phyloP scores from a whole-genome alignment of 30 jellyfish, hydroid and myxozoan species.

The Hydractinia symbiolongicarpus region DNA sequence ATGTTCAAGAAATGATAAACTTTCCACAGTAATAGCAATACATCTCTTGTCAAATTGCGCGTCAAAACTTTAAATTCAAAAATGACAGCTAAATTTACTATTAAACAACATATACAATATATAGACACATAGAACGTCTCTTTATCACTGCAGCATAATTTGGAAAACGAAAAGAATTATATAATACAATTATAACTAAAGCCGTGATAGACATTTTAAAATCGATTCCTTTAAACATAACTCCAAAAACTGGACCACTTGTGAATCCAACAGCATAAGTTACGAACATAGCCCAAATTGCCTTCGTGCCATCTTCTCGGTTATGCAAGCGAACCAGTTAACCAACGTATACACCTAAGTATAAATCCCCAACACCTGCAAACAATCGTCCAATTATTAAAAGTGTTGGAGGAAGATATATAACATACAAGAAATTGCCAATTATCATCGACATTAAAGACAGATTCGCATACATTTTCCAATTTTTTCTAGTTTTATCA shows the following conservation, averaged over 20 bases:
- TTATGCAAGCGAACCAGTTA: background rate
- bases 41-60: no score
- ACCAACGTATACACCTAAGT: background rate
- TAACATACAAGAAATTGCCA: slow-evolving; percentile 19
- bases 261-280: slow-evolving; percentile 8
- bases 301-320: slow-evolving; percentile 4
- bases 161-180: background rate
- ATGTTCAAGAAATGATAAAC: no score
- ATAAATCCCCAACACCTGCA: slow-evolving; percentile 23
- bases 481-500: background rate
- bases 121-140: no score
- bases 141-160: no score
- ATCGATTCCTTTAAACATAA: background rate
- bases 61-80: no score
- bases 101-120: no score
- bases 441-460: background rate
- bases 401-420: slow-evolving; percentile 1
- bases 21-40: no score
- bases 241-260: slow-evolving; percentile 21
- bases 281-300: background rate
- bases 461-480: background rate
- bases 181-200: background rate
- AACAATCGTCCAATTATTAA: slow-evolving; percentile 22
- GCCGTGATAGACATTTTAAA: background rate
- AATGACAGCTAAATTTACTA: no score